Percentiles rank a stretch among this genome's conserved stretches.
Conservation (phyloP, 2,113 vertebrate species). For the Miniopterus natalensis region DNA sequence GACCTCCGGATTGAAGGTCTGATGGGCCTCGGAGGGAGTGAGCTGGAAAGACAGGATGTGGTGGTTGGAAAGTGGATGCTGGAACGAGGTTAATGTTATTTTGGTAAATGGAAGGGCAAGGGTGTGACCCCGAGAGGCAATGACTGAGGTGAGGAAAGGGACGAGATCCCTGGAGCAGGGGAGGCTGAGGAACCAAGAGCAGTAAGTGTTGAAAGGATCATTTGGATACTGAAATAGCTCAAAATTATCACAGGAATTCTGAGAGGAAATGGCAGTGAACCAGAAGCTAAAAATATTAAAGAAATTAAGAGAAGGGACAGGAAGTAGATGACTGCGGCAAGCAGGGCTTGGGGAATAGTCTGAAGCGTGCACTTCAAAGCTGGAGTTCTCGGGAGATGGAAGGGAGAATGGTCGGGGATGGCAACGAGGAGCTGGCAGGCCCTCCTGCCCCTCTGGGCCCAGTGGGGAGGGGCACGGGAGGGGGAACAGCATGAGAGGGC, state of each 20-base stretch:
- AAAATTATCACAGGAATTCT: background rate
- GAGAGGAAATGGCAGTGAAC: conserved; percentile 1
- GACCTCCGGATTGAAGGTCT: background rate
- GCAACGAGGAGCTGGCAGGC: rapidly evolving
- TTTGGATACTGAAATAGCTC: conserved; percentile 53
- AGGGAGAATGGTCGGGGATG: no score
- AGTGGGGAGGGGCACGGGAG: rapidly evolving
- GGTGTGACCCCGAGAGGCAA: background rate
- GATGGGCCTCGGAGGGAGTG: rapidly evolving
- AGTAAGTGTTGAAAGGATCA: background rate
- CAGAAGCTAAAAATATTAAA: conserved; percentile 67
- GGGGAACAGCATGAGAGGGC: no score
- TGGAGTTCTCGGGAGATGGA: background rate
- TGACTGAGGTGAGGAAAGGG: background rate
- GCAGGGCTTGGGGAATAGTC: background rate
- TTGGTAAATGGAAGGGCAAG: background rate
- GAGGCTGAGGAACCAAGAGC: background rate
- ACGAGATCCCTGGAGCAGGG: background rate
- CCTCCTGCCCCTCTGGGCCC: no score
- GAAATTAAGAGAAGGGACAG: background rate
- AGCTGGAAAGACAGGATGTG: background rate
- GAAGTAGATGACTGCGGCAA: background rate
- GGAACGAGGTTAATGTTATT: background rate
- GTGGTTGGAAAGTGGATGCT: no score
- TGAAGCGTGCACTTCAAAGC: background rate